These are phyloP conservation scores for Timandra comae DNA, from an alignment of 2,888 invertebrate genomes.

Conservation along the genomic window DNA sequence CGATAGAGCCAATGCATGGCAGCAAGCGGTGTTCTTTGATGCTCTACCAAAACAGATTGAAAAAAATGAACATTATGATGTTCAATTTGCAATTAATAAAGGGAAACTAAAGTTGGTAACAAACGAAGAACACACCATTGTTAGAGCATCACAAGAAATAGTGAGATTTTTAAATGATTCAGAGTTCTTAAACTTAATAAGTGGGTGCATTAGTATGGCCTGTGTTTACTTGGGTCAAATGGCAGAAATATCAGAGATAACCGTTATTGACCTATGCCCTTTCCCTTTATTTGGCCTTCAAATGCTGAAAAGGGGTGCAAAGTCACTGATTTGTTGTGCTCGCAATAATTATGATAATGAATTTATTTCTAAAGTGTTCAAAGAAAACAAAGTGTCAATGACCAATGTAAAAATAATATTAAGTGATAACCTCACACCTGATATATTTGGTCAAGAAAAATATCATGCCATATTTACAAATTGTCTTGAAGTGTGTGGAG, in stretches of 20 bases:
- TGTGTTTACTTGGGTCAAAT: constrained; percentile 57
- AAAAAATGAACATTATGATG: constrained; percentile 39
- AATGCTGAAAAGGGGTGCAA: constrained; percentile 68
- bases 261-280: constrained; percentile 76
- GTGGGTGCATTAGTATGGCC: constrained; percentile 45
- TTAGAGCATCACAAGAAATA: constrained; percentile 43
- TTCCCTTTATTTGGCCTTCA: constrained; percentile 80
- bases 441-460: constrained; percentile 38
- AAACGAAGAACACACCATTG: constrained; percentile 29
- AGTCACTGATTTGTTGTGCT: constrained; percentile 61
- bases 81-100: constrained; percentile 49
- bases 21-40: constrained; percentile 84
- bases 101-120: constrained; percentile 53
- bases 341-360: constrained; percentile 46
- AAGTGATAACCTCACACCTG: constrained; percentile 42
- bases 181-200: constrained; percentile 57
- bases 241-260: constrained; percentile 40
- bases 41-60: constrained; percentile 47
- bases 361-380: constrained; percentile 60
- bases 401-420: constrained; percentile 49
- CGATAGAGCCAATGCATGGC: constrained; percentile 81
- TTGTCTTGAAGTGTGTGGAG: constrained; percentile 75
- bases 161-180: constrained; percentile 70
- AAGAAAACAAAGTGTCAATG: constrained; percentile 52
- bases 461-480: constrained; percentile 76